Evolutionary conservation across 2,797 vertebrate species (phyloP), one percentile per base, ranked within the genome.

Genomic region (Centropyge bicolor): DNA sequence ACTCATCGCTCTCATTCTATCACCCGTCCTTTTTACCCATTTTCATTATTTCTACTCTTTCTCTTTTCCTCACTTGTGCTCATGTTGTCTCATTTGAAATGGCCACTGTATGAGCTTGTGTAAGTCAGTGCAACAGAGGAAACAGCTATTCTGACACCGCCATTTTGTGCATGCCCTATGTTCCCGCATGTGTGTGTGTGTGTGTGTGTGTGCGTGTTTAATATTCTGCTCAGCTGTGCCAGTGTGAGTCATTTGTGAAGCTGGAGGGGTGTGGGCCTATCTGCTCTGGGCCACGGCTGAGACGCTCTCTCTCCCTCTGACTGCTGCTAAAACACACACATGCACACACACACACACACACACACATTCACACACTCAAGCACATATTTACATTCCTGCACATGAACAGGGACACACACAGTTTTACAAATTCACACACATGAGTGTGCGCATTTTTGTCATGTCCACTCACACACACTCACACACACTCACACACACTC

Each of bases 191-290:
- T 61, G 60, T 57, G 36, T 59, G 55, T 81, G 83, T 82, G 79
- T 74, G 49, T 66, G 61, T 61, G 60, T 67, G 24, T 67, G 68
- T 65, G 71, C 70, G 80, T 88, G 64, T 90, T 94, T 92, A 91
- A 90, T 93, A 94, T 94, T 93, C 91, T 86, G 91, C 88, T 93
- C 92, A 93, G 93, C 92, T 94, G 91, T 87, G 84, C 82, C 83
- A 85, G 84, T 74, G 81, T 94, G 91, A 94, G 84, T 94, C 92
- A 94, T 88, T 83, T 85, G 87, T 88, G 89, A 74, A 78, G 83
- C 90, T 86, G 78, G 82, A 90, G 86, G 86, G 85, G 55, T 75
- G 66, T 84, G 76, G 75, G 74, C 75, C 72, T 66, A 79, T 86
- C 70, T 82, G 91, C 89, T 91, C 57, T 24, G 71, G 85, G 92